Conservation (phyloP, 2,797 vertebrate species). For the Sebastes jordani region DNA sequence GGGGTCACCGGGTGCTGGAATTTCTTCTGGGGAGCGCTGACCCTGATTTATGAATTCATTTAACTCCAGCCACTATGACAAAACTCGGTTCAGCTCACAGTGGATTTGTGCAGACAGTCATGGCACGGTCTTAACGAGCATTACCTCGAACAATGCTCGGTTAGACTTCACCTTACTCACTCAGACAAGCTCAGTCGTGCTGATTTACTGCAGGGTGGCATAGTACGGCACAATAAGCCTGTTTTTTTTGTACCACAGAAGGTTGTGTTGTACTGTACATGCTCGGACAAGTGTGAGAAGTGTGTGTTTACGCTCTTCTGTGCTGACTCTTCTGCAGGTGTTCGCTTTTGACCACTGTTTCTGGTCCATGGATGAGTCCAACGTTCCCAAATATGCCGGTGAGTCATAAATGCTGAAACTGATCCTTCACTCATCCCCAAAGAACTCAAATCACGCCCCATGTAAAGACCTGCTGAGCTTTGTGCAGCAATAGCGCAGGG, state of each 20-base stretch:
- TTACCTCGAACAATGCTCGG: conserved; percentile 46
- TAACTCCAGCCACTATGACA: conserved; percentile 57
- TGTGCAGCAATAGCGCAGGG: conserved; percentile 8
- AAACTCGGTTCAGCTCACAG: conserved; percentile 51
- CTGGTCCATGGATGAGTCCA: conserved; percentile 99
- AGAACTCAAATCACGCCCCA: conserved; percentile 20
- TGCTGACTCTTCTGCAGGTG: conserved; percentile 83
- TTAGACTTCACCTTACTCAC: conserved; percentile 44
- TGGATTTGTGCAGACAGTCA: conserved; percentile 56
- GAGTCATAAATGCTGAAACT: conserved; percentile 64
- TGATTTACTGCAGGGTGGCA: conserved; percentile 40
- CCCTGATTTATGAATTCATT: conserved; percentile 84
- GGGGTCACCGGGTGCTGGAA: conserved; percentile 76
- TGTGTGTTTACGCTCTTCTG: conserved; percentile 38
- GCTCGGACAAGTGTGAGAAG: conserved; percentile 54
- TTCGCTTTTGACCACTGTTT: conserved; percentile 99
- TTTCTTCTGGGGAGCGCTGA: conserved; percentile 71
- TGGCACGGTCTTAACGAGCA: conserved; percentile 41
- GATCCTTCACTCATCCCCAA: conserved; percentile 15
- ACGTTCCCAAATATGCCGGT: conserved; percentile 96
- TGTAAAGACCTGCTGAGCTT: conserved; percentile 25
- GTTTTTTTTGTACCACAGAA: conserved; percentile 31
- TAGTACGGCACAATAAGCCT: conserved; percentile 24
- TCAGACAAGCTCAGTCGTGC: conserved; percentile 60
- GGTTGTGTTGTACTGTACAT: conserved; percentile 34